Conservation (phyloP, 2,888 invertebrate genomes). For the Galerucella nymphaeae region DNA sequence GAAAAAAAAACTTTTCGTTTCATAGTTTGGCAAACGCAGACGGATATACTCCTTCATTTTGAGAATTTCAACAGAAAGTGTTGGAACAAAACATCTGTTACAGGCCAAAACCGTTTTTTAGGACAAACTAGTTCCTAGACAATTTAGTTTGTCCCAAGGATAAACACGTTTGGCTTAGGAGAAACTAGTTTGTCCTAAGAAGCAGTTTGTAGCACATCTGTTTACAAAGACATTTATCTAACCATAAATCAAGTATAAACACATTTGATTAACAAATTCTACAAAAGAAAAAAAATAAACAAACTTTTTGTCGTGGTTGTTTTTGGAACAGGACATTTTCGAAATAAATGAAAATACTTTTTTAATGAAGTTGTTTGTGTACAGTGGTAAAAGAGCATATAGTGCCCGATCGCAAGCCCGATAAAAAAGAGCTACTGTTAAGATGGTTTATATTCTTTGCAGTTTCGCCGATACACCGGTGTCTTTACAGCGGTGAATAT, state of each 20-base stretch:
- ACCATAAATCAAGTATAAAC: background rate
- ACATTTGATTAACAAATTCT: background rate
- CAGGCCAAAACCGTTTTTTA: no score
- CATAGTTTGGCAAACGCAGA: conserved; percentile 9
- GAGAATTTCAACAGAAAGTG: background rate
- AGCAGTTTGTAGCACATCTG: no score
- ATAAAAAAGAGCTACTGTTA: conserved; percentile 48
- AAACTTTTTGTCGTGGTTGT: background rate
- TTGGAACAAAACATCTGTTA: background rate
- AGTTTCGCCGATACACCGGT: conserved; percentile 29
- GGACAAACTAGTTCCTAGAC: no score
- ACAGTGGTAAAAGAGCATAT: conserved; percentile 20
- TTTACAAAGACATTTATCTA: conserved; percentile 7
- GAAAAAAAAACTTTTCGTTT: conserved; percentile 30
- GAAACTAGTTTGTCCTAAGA: no score
- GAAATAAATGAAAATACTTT: conserved; percentile 47
- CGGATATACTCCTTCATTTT: conserved; percentile 29
- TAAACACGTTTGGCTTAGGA: no score
- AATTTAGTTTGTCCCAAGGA: no score
- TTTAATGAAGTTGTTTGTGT: conserved; percentile 52
- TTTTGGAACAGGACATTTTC: conserved; percentile 10
- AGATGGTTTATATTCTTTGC: conserved; percentile 47
- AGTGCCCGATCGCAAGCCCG: conserved; percentile 31
- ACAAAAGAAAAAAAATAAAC: no score
- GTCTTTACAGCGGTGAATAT: conserved; percentile 46